phyloP scores from a whole-genome alignment of 2,113 vertebrate species.

The Vimba vimba region DNA sequence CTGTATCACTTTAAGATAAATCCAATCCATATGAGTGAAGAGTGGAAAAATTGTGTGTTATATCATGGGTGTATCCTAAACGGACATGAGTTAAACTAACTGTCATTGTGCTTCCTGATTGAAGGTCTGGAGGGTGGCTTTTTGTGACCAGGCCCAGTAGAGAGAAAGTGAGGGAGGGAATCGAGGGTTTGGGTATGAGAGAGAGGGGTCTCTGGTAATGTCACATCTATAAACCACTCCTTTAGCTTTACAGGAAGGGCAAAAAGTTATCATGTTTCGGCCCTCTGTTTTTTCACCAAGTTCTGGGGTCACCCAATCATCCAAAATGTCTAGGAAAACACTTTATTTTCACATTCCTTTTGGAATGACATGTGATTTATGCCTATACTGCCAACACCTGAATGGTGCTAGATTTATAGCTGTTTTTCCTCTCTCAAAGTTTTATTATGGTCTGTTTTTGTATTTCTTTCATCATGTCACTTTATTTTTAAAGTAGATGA shows the following conservation, averaged over 20 bases:
- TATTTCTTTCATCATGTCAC: background rate
- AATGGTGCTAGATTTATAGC: background rate
- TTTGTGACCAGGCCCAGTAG: constrained; percentile 43
- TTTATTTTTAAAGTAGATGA: background rate
- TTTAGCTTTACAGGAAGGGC: constrained; percentile 66
- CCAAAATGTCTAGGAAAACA: constrained; percentile 12
- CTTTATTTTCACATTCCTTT: constrained; percentile 23
- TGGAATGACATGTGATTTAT: constrained; percentile 11
- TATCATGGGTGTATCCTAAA: constrained; percentile 55
- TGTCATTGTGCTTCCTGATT: constrained; percentile 66
- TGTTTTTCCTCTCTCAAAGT: background rate
- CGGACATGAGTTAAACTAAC: constrained; percentile 57
- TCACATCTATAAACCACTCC: constrained; percentile 54
- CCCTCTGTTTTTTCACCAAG: constrained; percentile 52
- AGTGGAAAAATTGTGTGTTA: constrained; percentile 44
- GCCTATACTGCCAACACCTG: background rate
- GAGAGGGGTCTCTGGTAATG: constrained; percentile 50
- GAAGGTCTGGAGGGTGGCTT: constrained; percentile 48
- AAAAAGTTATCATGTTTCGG: constrained; percentile 57
- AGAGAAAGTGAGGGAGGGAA: constrained; percentile 25
- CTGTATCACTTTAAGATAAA: constrained; percentile 17
- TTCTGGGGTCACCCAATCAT: constrained; percentile 4
- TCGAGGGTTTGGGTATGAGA: background rate
- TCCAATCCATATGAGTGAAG: background rate
- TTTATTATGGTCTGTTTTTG: background rate